These are phyloP conservation scores for Calycopis cecrops DNA, from an alignment of 1,140 invertebrate genomes.

Conservation along the genomic window DNA sequence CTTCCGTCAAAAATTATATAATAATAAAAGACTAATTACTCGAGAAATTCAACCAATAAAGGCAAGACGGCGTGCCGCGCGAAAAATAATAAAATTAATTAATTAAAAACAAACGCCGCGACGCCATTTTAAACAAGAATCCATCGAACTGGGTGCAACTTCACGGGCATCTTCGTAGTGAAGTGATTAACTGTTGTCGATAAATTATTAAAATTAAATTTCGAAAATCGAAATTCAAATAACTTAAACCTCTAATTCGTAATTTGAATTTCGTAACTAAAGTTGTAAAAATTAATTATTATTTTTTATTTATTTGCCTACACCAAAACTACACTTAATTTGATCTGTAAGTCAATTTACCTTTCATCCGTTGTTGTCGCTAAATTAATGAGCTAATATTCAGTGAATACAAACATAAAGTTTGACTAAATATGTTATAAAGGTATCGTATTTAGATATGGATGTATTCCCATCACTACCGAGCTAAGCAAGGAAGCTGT, in stretches of 20 bases:
- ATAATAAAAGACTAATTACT: slow-evolving; percentile 71
- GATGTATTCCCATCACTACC: slow-evolving; percentile 9
- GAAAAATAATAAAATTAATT: slow-evolving; percentile 71
- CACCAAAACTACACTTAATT: too few species aligned
- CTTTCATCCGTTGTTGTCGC: too few species aligned
- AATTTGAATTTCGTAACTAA: too few species aligned
- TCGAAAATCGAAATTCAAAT: not conserved
- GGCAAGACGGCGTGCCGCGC: slow-evolving; percentile 50
- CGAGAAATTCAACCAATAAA: slow-evolving; percentile 59
- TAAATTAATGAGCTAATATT: too few species aligned
- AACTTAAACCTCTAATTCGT: too few species aligned
- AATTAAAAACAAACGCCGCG: slow-evolving; percentile 61
- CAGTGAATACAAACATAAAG: too few species aligned
- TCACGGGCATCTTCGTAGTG: not conserved
- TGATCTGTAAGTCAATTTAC: too few species aligned
- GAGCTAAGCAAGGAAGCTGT: not conserved
- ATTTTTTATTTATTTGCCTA: too few species aligned
- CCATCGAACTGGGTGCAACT: slow-evolving; percentile 19
- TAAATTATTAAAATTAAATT: not conserved
- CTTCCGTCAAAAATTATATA: slow-evolving; percentile 62
- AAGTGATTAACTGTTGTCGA: not conserved
- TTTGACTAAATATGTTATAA: too few species aligned
- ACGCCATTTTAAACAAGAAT: slow-evolving; percentile 31
- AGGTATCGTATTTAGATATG: too few species aligned
- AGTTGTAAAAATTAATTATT: too few species aligned